phyloP scores from a whole-genome alignment of 2,888 invertebrate species.

The Oxystoma pomonae region DNA sequence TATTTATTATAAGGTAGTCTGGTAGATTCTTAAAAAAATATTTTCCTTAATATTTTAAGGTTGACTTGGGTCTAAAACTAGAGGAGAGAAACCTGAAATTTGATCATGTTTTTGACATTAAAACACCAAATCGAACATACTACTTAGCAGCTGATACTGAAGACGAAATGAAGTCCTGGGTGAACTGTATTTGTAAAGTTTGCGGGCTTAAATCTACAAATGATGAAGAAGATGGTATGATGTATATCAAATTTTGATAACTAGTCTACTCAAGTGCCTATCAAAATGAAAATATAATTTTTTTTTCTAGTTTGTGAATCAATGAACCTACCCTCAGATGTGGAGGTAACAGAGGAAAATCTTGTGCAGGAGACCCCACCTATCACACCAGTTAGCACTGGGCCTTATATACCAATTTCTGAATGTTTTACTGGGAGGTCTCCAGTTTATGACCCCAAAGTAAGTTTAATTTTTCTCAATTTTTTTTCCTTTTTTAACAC shows the following conservation, averaged over 20 bases:
- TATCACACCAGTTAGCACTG: slow-evolving; percentile 63
- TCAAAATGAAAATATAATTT: too few species aligned
- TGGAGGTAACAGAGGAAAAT: slow-evolving; percentile 32
- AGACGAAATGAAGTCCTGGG: slow-evolving; percentile 93
- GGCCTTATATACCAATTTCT: slow-evolving; percentile 88
- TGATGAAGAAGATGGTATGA: slow-evolving; percentile 39
- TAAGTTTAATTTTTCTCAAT: slow-evolving; percentile 23
- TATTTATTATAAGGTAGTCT: background rate
- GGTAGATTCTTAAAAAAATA: background rate
- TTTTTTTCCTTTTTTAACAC: background rate
- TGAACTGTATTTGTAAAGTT: slow-evolving; percentile 87
- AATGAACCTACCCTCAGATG: slow-evolving; percentile 25
- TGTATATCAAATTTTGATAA: background rate
- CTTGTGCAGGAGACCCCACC: slow-evolving; percentile 55
- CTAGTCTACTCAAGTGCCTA: background rate
- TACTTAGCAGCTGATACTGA: slow-evolving; percentile 91
- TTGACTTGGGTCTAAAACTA: slow-evolving; percentile 82
- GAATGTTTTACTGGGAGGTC: slow-evolving; percentile 82
- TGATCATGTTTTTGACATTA: slow-evolving; percentile 83
- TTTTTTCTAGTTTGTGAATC: slow-evolving; percentile 24
- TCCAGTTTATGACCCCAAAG: slow-evolving; percentile 37
- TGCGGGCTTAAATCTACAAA: slow-evolving; percentile 75
- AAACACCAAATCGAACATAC: slow-evolving; percentile 84
- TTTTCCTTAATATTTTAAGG: slow-evolving; percentile 39
- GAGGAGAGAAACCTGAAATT: slow-evolving; percentile 77